phyloP scores from a whole-genome alignment of 1,140 invertebrate species.

The Drosophila busckii region DNA sequence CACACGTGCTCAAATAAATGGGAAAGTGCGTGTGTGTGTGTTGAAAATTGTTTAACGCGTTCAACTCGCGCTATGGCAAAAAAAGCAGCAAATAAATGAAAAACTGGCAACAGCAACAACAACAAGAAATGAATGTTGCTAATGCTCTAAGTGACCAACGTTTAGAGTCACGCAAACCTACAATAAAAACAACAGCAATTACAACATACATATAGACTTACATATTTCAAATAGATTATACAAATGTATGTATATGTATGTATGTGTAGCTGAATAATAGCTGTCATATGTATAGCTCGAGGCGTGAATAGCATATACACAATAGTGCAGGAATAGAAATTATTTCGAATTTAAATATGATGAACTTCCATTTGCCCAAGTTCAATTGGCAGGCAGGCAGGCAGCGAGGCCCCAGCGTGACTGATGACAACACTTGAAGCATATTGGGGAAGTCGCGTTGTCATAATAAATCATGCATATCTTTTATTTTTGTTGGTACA shows the following conservation, averaged over 20 bases:
- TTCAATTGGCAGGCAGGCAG: too few relatives aligned
- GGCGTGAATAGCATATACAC: background rate
- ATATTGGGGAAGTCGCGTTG: constrained; percentile 4
- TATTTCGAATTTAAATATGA: too few relatives aligned
- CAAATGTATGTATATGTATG: too few relatives aligned
- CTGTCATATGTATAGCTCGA: constrained; percentile 32
- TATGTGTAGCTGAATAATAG: constrained; percentile 40
- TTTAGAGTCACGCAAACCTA: constrained; percentile 65
- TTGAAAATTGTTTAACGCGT: constrained; percentile 64
- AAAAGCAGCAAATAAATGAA: constrained; percentile 18
- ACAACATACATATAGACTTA: constrained; percentile 8
- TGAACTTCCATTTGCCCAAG: too few relatives aligned
- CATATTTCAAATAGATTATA: constrained; percentile 33
- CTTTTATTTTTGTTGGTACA: background rate
- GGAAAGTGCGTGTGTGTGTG: constrained; percentile 30
- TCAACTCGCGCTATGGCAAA: constrained; percentile 36
- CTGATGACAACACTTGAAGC: too few relatives aligned
- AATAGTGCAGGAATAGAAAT: too few relatives aligned
- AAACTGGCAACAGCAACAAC: constrained; percentile 40
- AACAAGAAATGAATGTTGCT: constrained; percentile 28
- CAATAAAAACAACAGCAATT: constrained; percentile 39
- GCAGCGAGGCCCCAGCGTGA: too few relatives aligned
- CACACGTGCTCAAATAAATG: constrained; percentile 28
- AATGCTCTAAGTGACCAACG: constrained; percentile 62
- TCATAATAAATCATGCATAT: constrained; percentile 48